Base-by-base conservation (phyloP, 1,140 invertebrate species). In the Uloborus diversus region DNA sequence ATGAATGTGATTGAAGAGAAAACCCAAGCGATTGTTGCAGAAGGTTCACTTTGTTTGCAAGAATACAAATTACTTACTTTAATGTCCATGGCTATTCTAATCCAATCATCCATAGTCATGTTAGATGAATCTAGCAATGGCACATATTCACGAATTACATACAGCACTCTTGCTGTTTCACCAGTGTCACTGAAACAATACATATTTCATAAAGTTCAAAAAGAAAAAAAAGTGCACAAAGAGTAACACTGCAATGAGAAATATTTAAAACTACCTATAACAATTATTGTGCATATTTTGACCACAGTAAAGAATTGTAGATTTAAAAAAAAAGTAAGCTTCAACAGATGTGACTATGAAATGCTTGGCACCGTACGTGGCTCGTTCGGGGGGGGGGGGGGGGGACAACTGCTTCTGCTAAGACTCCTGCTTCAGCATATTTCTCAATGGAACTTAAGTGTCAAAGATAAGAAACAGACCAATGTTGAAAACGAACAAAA, bases 91-190 rank as follows among this genome's bases (percentile, higher is more conserved):
- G 96, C 96, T 70, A 99, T 97, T 73, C 89, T 88, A 35, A 93
- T 92, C 95, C 96, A 99, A 82, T 98, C 94, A 59, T 92, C 90
- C 87, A 94, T 93, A 0, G 92, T 93, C 94, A 98, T 97, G 85
- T 98, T 96, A 61, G 94, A 94, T 0, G 96, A 97, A 85, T 99
- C 97, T 66, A 97, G 87, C 0, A 99, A 88, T 0, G 92, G 93
- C 17, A 93, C 90, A 85, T 97, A 98, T 86, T 99, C 96, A 51
- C 91, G 87, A 35, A 99, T 90, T 80, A 90, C 91, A 84, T 97
- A 98, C 51, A 93, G 86, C 32, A 96, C 90, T 49, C 92, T 86
- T 42, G 59, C 28, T 9, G 73, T 4, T 64, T 65, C 73, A 27
- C 73, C 73, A 65, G 56, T 42, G 51, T 85, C 87, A 49, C 71